A percentile compares a stretch with the other conserved stretches of the same genome.
Evolutionary conservation across 2,888 invertebrate genomes (phyloP).

Genomic region (Punctoribates punctum): DNA sequence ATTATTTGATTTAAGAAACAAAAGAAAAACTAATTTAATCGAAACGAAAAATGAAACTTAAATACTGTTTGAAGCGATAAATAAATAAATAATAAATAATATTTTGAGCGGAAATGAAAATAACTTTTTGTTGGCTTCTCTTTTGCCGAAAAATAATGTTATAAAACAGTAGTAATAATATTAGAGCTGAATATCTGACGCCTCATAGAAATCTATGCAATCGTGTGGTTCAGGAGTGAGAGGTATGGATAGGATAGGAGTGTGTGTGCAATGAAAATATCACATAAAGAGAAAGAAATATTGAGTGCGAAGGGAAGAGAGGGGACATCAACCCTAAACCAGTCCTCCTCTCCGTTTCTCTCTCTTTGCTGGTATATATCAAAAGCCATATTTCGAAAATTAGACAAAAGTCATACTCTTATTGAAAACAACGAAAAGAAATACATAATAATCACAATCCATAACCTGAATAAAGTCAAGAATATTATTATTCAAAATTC

Average conservation of each 20-base stretch:
- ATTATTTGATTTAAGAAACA: too few species aligned
- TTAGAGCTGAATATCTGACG: neutral
- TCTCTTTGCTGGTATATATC: neutral
- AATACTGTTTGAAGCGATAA: too few species aligned
- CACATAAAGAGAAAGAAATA: neutral
- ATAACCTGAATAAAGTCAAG: too few species aligned
- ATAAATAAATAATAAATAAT: neutral
- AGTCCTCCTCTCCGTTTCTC: neutral
- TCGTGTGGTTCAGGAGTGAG: too few species aligned
- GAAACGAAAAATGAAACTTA: too few species aligned
- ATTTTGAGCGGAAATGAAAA: conserved; percentile 11
- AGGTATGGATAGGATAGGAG: neutral
- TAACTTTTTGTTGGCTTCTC: neutral
- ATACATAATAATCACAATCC: too few species aligned
- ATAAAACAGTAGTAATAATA: too few species aligned
- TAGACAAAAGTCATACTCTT: neutral
- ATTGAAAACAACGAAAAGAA: too few species aligned
- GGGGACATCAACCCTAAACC: conserved; percentile 31
- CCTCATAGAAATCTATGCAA: neutral
- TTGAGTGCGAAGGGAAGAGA: conserved; percentile 29
- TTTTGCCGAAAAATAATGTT: neutral
- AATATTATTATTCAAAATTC: too few species aligned
- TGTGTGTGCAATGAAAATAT: neutral
- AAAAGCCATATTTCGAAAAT: neutral
- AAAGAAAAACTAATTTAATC: too few species aligned